Evolutionary conservation across 2,888 invertebrate species (phyloP), one percentile per base, ranked within the genome.

Genomic region (Ophioninae sp.): DNA sequence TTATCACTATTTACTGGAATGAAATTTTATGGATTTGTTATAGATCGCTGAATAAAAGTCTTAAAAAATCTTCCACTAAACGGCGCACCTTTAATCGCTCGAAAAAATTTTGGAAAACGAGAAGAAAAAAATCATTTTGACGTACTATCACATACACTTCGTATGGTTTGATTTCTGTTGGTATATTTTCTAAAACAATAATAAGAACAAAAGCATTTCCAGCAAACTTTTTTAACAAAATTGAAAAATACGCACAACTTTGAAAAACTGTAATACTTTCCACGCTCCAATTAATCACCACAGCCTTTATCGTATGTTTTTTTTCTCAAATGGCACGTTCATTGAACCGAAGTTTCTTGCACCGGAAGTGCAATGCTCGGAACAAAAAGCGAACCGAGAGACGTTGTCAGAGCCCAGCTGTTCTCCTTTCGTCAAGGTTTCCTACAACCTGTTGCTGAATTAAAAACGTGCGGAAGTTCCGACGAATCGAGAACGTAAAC

Each of bases 331-430:
- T 63, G 65, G 64, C 78, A 56, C 69, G 59, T 67, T 37, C 39
- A 64, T 39, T 82, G 13, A 51, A 20, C n/a, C 30, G 22, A 71
- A 67, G 71, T 76, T 56, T 79, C 65, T 76, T 17, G 13, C 23
- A 67, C 37, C 76, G 79, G 83, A 83, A 67, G 73, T 80, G 59
- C 23, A 68, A 76, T 76, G 59, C 80, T 74, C 69, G 73, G 74
- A 80, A 73, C 80, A 80, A 80, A 83, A 73, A 63, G 72, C 64
- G 41, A 59, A 82, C 58, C 41, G 74, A 64, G 59, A 71, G 59
- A 72, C 51, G 68, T n/a, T 30, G 51, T 51, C 61, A 39, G 30
- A 59, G 59, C 56, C 67, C 51, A 8, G 13, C 59, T 37, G 67
- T 13, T 8, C 51, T 23, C 51, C 69, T 44, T 69, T 9, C 39